These are phyloP conservation scores for Nerophis lumbriciformis DNA, from an alignment of 2,113 vertebrate genomes.

Conservation along the genomic window DNA sequence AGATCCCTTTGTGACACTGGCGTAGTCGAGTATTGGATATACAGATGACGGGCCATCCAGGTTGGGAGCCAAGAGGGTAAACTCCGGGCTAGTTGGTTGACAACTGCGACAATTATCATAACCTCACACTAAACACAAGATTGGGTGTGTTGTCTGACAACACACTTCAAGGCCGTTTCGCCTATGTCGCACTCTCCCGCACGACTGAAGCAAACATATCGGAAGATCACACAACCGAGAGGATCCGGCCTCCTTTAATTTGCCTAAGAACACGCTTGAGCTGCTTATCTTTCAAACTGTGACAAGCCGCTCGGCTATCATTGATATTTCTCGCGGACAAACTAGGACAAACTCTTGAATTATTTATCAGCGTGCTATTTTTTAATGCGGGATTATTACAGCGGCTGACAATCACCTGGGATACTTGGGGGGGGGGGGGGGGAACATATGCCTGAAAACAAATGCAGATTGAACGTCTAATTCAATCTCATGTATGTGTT, in stretches of 20 bases:
- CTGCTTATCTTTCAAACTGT: slow-evolving; percentile 5
- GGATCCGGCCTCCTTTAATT: slow-evolving; percentile 3
- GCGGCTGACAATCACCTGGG: slow-evolving; percentile 34
- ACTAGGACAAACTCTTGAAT: slow-evolving; percentile 25
- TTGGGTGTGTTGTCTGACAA: slow-evolving; percentile 30
- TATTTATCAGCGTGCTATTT: slow-evolving; percentile 15
- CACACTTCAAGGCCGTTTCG: slow-evolving; percentile 33
- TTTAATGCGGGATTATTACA: slow-evolving; percentile 27
- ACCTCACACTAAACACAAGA: slow-evolving; percentile 41
- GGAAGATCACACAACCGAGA: slow-evolving; percentile 1
- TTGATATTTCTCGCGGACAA: slow-evolving; percentile 1
- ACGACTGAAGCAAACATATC: not conserved
- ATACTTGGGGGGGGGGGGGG: slow-evolving; percentile 14
- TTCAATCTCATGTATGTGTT: slow-evolving; percentile 45
- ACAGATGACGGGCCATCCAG: slow-evolving; percentile 59
- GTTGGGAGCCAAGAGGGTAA: slow-evolving; percentile 53
- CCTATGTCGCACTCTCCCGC: slow-evolving; percentile 1
- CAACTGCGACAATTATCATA: slow-evolving; percentile 57
- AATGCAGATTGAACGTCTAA: slow-evolving; percentile 55
- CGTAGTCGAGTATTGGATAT: slow-evolving; percentile 60
- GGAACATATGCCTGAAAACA: slow-evolving; percentile 55
- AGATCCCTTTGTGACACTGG: slow-evolving; percentile 55
- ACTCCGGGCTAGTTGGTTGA: slow-evolving; percentile 45
- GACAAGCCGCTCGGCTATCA: slow-evolving; percentile 7
- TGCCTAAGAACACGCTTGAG: not conserved